These are phyloP conservation scores for Gopherus evgoodei DNA, from an alignment of 2,113 vertebrate genomes.

Conservation along the genomic window DNA sequence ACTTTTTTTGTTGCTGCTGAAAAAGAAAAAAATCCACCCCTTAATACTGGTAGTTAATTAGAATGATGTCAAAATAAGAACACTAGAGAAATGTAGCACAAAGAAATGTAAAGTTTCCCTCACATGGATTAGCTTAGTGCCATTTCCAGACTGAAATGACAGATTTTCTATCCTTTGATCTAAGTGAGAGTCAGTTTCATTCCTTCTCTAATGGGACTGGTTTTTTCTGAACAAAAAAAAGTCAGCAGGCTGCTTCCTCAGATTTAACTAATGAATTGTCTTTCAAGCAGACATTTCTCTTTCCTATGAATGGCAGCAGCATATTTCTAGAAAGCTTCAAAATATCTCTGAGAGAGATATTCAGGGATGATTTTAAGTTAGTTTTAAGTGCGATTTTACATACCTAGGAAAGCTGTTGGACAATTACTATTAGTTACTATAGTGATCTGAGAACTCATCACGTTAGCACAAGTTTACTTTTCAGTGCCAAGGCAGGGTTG, in stretches of 20 bases:
- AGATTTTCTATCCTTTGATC: neutral
- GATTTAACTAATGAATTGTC: neutral
- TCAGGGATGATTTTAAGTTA: neutral
- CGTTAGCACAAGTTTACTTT: neutral
- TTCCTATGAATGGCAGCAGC: neutral
- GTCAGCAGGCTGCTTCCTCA: neutral
- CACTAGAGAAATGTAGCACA: neutral
- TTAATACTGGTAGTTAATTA: constrained; percentile 33
- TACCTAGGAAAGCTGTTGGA: neutral
- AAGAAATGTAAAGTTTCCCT: constrained; percentile 2
- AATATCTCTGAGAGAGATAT: neutral
- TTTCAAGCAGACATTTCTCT: neutral
- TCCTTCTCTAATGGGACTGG: neutral
- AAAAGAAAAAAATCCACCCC: neutral
- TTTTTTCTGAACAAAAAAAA: neutral
- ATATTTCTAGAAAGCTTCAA: neutral
- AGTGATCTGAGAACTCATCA: neutral
- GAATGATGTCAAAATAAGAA: constrained; percentile 29
- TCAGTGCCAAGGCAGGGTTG: neutral
- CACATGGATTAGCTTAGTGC: neutral
- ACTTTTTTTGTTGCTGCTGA: neutral
- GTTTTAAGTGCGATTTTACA: neutral
- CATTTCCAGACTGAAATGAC: neutral
- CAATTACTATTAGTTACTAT: neutral
- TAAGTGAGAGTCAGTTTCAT: neutral